Base-by-base conservation (phyloP, 2,888 invertebrate species). In the Quadroppia sp. region DNA sequence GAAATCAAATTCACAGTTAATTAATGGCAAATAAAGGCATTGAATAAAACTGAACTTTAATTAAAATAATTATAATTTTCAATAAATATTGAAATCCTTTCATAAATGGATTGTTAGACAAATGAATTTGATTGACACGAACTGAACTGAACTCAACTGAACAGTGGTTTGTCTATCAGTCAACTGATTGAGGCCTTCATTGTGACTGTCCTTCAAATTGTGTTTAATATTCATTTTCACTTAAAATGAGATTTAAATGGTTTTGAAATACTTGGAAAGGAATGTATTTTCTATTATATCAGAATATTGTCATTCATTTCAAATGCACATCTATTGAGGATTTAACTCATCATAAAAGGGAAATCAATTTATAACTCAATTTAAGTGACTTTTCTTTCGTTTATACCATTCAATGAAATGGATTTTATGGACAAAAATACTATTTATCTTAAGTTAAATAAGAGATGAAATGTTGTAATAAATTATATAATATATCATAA, bases 161-260 rank as follows among this genome's bases (percentile, higher is more conserved):
- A n/a, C n/a, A n/a, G n/a, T n/a, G n/a, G n/a, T n/a, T n/a, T n/a
- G n/a, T n/a, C n/a, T n/a, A n/a, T n/a, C n/a, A n/a, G n/a, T n/a
- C n/a, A n/a, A n/a, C n/a, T n/a, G n/a, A 53, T 23, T 53, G 25
- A 53, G 53, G 53, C 53, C 53, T 53, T 53, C 53, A 36, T 7
- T 36, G 25, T 7, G 25, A 4, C 53, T 53, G 53, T 1, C 53
- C 53, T 53, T 53, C 53, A 23, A 25, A 25, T 53, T 53, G 25
- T 7, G 25, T 25, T 20, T 2, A 53, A 53, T 13, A 53, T 23
- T 25, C n/a, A 50, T 23, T 53, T 53, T 25, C 23, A 25, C 25
- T 25, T 1, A 36, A 36, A 36, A 36, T 36, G 11, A 36, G 11
- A 53, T 25, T 53, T 25, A 53, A 20, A 15, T 11, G 2, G 17